Base-by-base conservation (phyloP, 2,797 vertebrate species). In the Enteromius viviparus region DNA sequence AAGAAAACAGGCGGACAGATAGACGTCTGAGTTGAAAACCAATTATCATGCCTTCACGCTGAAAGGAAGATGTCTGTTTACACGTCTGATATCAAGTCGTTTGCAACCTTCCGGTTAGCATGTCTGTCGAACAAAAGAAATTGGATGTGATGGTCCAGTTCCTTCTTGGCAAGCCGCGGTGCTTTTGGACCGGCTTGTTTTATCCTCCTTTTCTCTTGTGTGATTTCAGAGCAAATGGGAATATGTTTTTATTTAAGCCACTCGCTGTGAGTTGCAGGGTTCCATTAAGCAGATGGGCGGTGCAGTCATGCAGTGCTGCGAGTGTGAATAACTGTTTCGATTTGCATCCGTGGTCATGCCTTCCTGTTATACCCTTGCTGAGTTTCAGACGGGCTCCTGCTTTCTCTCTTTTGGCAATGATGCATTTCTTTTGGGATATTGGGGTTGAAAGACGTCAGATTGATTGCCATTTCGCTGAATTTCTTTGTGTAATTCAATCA, bases 71-170 rank as follows among this genome's bases (percentile, higher is more conserved):
- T 83, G 69, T 5, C 84, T 91, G 90, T 93, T 94, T 93, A 91
- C 89, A 84, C 55, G 81, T 78, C 53, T 76, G 40, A 60, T 85
- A 88, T 85, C 78, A 82, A 78, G 80, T 88, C 51, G 45, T 69
- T 81, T 80, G 62, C 23, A 82, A 86, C 65, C 76, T 86, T 85
- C 83, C 80, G 85, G 85, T 81, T 86, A 23, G 80, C 76, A 76
- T 76, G 66, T 80, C 55, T 72, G 34, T 89, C 87, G 85, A 85
- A 86, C 89, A 89, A 91, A 89, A 90, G 82, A 91, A 92, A 93
- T 92, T 88, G 88, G 89, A 92, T 91, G 90, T 92, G 92, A 95
- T 93, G 92, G 93, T 93, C 93, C 92, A 89, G 90, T 94, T 94
- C 89, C 88, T 88, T 93, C 86, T 89, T 92, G 92, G 92, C 89